Evolutionary conservation across 2,888 invertebrate species (phyloP), one percentile per base, ranked within the genome.

Genomic region (Microdon myrmicae): DNA sequence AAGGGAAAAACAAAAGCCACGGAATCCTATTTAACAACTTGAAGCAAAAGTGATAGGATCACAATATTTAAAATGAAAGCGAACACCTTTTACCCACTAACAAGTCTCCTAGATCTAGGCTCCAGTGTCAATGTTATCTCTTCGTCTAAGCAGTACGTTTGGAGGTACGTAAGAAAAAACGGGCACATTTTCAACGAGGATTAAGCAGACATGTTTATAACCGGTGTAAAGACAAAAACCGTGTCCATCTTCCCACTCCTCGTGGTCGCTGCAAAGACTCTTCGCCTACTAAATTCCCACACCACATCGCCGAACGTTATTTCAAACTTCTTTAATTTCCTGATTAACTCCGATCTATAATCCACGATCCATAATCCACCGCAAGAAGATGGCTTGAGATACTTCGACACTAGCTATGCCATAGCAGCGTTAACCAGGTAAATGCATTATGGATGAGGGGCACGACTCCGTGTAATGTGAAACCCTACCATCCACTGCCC

Each of bases 391-490:
- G 55, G 43, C 43, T 60, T 16, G 20, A 31, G 32, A 22, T 43
- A 29, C 26, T 14, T 23, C 9, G 9, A 16, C 1, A 23, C 3
- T 8, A 31, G 31, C 22, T 29, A 31, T 22, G 5, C 19, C 26
- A 26, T 10, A 16, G 10, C 17, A 39, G 20, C 19, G 45, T 19
- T 22, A 7, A 43, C 56, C 39, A 55, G 44, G 56, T 39, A 61
- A 53, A 64, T 64, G 64, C 64, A 64, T 58, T 64, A 64, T 64
- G 51, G 47, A 64, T 64, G 58, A 58, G 51, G 16, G 26, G 31
- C 8, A 25, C 23, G 23, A 23, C 31, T 10, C 23, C 19, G 26
- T 44, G 56, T 61, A 55, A 56, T 61, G 17, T 39, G 56, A 61
- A 49, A 53, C 26, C 38, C 38, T 25, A 9, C 29, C 28, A n/a